A percentile compares a stretch with the other conserved stretches of the same genome.
Evolutionary conservation across 30 jellyfish, hydroid and myxozoan genomes (phyloP).

Genomic region (Hydractinia symbiolongicarpus): DNA sequence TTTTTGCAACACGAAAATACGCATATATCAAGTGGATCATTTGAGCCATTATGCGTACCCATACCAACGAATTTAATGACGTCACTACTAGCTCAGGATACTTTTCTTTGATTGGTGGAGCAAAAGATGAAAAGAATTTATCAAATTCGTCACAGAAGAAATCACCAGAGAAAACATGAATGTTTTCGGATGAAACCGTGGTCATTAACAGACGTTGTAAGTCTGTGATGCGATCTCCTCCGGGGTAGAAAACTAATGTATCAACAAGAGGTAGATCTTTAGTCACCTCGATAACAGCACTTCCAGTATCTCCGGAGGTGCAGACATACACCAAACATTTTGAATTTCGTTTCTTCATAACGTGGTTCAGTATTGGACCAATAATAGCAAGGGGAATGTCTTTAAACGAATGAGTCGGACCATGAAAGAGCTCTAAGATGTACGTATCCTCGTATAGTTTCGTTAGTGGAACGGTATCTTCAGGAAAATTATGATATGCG

Average conservation of each 20-base stretch:
- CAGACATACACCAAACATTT: conserved; percentile 45
- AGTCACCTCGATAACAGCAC: conserved; percentile 63
- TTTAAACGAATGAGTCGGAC: conserved; percentile 72
- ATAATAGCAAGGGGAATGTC: conserved; percentile 53
- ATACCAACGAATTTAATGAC: conserved; percentile 47
- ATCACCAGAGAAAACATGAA: conserved; percentile 58
- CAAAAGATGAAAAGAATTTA: conserved; percentile 9
- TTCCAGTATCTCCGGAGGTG: conserved; percentile 97
- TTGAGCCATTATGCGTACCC: conserved; percentile 61
- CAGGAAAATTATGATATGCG: conserved; percentile 44
- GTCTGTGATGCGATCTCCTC: conserved; percentile 54
- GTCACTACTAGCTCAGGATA: conserved; percentile 29
- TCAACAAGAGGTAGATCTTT: conserved; percentile 35
- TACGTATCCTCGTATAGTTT: conserved; percentile 20
- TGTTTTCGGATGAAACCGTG: conserved; percentile 44
- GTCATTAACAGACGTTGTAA: conserved; percentile 75
- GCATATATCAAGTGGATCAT: conserved; percentile 55
- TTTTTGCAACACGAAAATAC: conserved; percentile 30
- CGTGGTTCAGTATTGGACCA: conserved; percentile 34
- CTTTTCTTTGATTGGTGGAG: conserved; percentile 13
- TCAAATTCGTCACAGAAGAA: conserved; percentile 70
- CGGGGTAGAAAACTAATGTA: conserved; percentile 54
- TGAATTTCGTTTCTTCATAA: not conserved
- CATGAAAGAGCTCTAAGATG: conserved; percentile 86
- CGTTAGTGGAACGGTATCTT: conserved; percentile 49